Conservation (phyloP, 1,140 invertebrate genomes). For the Drosophila miranda region DNA sequence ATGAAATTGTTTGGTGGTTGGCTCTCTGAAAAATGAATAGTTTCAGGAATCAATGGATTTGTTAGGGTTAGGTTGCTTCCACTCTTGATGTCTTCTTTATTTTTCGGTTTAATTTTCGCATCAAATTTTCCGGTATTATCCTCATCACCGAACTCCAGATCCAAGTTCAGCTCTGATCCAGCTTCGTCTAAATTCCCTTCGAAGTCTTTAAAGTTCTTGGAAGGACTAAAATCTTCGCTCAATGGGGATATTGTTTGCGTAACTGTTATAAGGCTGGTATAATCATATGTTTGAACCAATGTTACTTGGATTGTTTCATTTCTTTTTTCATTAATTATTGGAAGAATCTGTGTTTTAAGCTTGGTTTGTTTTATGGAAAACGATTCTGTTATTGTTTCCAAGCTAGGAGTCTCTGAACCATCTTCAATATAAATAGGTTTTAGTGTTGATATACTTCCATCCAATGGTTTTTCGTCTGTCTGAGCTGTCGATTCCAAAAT, state of each 20-base stretch:
- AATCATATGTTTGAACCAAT: constrained; percentile 93
- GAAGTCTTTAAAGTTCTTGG: constrained; percentile 91
- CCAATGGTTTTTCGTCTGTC: constrained; percentile 88
- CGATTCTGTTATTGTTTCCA: constrained; percentile 94
- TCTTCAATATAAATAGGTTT: constrained; percentile 90
- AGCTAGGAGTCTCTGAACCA: constrained; percentile 89
- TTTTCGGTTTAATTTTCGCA: constrained; percentile 79
- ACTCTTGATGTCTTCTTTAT: constrained; percentile 41
- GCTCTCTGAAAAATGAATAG: constrained; percentile 25
- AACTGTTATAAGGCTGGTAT: constrained; percentile 92
- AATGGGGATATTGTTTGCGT: constrained; percentile 93
- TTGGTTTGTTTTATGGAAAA: constrained; percentile 94
- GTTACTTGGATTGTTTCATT: constrained; percentile 90
- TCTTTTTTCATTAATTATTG: constrained; percentile 87
- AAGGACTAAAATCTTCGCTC: constrained; percentile 87
- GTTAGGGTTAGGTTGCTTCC: constrained; percentile 35
- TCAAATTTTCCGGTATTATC: constrained; percentile 87
- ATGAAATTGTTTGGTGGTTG: constrained; percentile 83
- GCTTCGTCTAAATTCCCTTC: constrained; percentile 93
- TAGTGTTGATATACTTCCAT: constrained; percentile 91
- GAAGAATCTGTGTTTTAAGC: constrained; percentile 93
- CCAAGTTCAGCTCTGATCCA: constrained; percentile 92
- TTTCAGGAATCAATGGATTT: constrained; percentile 17
- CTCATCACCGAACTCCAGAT: constrained; percentile 92
- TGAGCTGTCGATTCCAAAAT: constrained; percentile 90